Evolutionary conservation across 1,140 invertebrate genomes (phyloP).

Genomic region (Planococcus citri): DNA sequence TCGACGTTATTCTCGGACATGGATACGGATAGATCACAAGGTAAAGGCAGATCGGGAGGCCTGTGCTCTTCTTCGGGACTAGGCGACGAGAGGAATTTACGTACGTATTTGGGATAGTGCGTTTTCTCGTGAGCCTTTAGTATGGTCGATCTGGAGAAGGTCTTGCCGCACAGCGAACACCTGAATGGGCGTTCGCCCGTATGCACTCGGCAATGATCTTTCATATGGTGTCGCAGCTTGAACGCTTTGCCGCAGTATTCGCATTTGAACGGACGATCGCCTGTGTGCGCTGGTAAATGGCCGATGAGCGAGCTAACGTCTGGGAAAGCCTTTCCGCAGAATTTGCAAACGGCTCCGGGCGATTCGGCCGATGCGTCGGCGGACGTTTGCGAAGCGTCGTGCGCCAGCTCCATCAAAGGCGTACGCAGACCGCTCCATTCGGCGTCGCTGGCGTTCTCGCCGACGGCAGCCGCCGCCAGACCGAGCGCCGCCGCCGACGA

Average conservation of each 20-base stretch:
- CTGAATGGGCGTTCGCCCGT: slow-evolving; percentile 80
- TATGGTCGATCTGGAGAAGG: slow-evolving; percentile 76
- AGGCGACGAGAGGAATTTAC: slow-evolving; percentile 72
- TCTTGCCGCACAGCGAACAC: slow-evolving; percentile 76
- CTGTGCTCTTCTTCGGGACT: slow-evolving; percentile 56
- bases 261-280: slow-evolving; percentile 77
- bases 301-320: slow-evolving; percentile 73
- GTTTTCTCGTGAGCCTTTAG: slow-evolving; percentile 84
- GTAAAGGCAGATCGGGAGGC: slow-evolving; percentile 27
- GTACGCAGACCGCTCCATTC: slow-evolving; percentile 21
- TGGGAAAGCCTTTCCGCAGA: slow-evolving; percentile 78
- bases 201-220: slow-evolving; percentile 81
- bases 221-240: slow-evolving; percentile 82
- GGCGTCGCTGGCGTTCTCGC: slow-evolving; percentile 25
- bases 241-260: slow-evolving; percentile 83
- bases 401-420: slow-evolving; percentile 21
- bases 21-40: slow-evolving; percentile 28
- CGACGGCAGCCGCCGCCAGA: slow-evolving; percentile 37
- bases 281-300: slow-evolving; percentile 75
- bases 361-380: slow-evolving; percentile 36
- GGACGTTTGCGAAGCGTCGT: slow-evolving; percentile 31
- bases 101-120: slow-evolving; percentile 76
- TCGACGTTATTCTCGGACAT: slow-evolving; percentile 16
- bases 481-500: slow-evolving; percentile 37
- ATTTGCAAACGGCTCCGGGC: slow-evolving; percentile 68